These are phyloP conservation scores for Heliconius nattereri DNA, from an alignment of 1,140 invertebrate species.

Conservation along the genomic window DNA sequence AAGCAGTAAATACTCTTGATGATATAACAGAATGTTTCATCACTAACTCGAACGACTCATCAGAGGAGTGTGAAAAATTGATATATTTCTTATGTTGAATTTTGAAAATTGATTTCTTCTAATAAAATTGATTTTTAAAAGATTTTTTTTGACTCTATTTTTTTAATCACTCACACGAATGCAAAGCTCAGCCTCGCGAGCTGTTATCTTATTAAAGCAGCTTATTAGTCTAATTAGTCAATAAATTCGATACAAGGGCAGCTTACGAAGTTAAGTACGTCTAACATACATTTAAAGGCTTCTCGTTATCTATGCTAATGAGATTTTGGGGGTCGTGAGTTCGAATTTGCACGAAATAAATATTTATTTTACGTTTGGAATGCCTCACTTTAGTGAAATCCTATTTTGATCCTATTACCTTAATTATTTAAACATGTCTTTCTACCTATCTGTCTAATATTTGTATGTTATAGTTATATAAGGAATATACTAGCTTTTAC, in stretches of 20 bases:
- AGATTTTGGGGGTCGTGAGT: constrained; percentile 4
- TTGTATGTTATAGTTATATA: too few relatives aligned
- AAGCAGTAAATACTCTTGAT: too few relatives aligned
- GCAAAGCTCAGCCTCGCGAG: too few relatives aligned
- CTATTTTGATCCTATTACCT: not conserved
- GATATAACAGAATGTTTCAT: too few relatives aligned
- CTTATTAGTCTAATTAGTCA: not conserved
- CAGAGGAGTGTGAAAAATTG: too few relatives aligned
- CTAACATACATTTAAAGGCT: constrained; percentile 9
- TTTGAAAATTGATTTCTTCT: too few relatives aligned
- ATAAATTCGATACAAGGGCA: constrained; percentile 5
- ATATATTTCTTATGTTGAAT: too few relatives aligned
- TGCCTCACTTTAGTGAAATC: not conserved
- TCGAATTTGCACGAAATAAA: not conserved
- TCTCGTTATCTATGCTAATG: not conserved
- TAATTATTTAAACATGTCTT: not conserved
- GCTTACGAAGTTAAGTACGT: not conserved
- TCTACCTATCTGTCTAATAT: not conserved
- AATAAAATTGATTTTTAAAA: too few relatives aligned
- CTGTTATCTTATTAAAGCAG: not conserved
- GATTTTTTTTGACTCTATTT: too few relatives aligned
- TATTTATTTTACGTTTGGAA: not conserved
- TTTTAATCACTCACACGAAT: too few relatives aligned
- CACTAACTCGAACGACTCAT: too few relatives aligned
- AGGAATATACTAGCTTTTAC: too few relatives aligned